phyloP scores from a whole-genome alignment of 2,113 vertebrate species.

The Elachura formosa region DNA sequence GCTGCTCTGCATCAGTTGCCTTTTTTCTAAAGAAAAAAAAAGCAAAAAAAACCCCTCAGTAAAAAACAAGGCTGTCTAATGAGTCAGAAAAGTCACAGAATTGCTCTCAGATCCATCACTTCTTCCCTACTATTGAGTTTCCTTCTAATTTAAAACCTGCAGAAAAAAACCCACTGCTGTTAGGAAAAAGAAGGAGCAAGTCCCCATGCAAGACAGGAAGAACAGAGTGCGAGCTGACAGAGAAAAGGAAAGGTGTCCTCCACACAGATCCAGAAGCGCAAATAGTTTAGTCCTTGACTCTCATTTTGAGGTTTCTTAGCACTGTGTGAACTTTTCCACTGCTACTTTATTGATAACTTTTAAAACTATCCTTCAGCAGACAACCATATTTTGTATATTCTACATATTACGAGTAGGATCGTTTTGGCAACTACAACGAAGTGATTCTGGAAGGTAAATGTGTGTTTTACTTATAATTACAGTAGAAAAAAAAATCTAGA shows the following conservation, averaged over 20 bases:
- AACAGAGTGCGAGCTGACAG: not conserved
- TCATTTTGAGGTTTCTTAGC: not conserved
- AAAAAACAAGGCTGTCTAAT: not conserved
- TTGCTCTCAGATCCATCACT: not conserved
- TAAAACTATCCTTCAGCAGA: not conserved
- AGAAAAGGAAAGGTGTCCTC: not conserved
- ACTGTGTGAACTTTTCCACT: not conserved
- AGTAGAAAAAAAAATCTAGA: not conserved
- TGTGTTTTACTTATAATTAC: not conserved
- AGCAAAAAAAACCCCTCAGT: not conserved
- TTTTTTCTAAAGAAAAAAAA: not conserved
- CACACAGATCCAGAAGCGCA: not conserved
- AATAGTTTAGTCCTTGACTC: not conserved
- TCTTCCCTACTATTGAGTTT: not conserved
- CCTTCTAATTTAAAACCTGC: slow-evolving; percentile 14
- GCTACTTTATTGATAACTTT: not conserved
- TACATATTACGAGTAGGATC: accelerated
- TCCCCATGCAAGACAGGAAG: not conserved
- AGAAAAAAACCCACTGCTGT: not conserved
- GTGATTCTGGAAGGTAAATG: not conserved
- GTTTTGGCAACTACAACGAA: not conserved
- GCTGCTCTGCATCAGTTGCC: not conserved
- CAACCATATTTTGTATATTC: not conserved
- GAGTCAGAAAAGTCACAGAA: not conserved
- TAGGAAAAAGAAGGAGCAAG: not conserved